Percentiles rank a stretch among this genome's conserved stretches.
phyloP scores from a whole-genome alignment of 2,888 invertebrate genomes.

The Melieria crassipennis region DNA sequence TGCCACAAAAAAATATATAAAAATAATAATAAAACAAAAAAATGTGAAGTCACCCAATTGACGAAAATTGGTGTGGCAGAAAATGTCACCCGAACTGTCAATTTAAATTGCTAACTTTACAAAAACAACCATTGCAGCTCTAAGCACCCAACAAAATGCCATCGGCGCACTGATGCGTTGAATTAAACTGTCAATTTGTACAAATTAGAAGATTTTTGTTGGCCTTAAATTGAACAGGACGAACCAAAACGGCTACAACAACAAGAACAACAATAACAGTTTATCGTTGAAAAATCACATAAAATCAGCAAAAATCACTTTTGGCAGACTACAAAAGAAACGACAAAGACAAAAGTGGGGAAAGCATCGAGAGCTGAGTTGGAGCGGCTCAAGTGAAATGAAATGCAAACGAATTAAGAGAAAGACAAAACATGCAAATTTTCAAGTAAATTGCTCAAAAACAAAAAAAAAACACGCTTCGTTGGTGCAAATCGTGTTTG shows the following conservation, averaged over 20 bases:
- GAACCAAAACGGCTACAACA: not conserved
- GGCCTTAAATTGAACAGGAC: not conserved
- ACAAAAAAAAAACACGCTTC: not conserved
- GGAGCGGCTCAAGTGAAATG: not conserved
- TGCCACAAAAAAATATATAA: too few relatives aligned
- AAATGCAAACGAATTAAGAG: not conserved
- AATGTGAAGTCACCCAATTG: slow-evolving; percentile 1
- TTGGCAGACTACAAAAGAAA: not conserved
- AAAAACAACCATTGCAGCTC: not conserved
- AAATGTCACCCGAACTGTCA: slow-evolving; percentile 30
- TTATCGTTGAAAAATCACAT: not conserved
- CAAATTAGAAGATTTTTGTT: slow-evolving; percentile 55
- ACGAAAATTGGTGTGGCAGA: slow-evolving; percentile 27
- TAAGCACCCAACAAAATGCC: not conserved
- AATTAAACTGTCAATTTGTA: slow-evolving; percentile 61
- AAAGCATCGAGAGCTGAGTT: not conserved
- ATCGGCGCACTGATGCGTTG: slow-evolving; percentile 57
- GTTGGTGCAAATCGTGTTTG: not conserved
- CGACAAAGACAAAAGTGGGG: not conserved
- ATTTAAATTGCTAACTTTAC: slow-evolving; percentile 10
- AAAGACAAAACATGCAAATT: not conserved
- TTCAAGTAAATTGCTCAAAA: not conserved
- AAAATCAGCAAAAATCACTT: slow-evolving; percentile 17
- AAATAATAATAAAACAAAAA: too few relatives aligned
- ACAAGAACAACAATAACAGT: not conserved